Evolutionary conservation across 2,797 vertebrate genomes (phyloP), one percentile per base, ranked within the genome.

Genomic region (Coregonus ussuriensis): DNA sequence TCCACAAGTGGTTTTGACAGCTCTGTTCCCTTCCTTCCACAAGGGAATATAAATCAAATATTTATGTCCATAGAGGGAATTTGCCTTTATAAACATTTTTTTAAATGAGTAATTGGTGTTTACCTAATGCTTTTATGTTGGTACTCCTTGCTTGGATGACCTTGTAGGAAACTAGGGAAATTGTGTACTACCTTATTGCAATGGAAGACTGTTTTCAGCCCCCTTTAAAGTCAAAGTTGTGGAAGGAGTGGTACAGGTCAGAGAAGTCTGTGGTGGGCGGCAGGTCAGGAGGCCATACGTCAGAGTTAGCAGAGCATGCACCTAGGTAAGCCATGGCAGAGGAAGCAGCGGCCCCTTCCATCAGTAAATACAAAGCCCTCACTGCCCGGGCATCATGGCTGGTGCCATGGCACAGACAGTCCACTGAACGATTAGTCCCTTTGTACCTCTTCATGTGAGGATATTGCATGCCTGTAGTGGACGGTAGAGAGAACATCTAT

Each of bases 271-370:
- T 18, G 76, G 77, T 84, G 75, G 86, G 53, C 16, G 90, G 82
- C 67, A 92, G 67, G 81, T 90, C 85, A 3, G 84, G 14, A 75
- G 78, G 82, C 86, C 91, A 80, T 77, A 70, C 87, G 1, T 91
- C 87, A 76, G 91, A 79, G 83, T 88, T 71, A 33, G 89, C 71
- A 1, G 91, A 85, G 18, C 90, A 91, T 18, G 93, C 67, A 1
- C 93, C 91, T 1, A 94, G 86, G 81, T 95, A 92, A 16, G 93
- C 93, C 86, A 94, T 85, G 4, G 91, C 91, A 70, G 93, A 94
- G 74, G 94, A 93, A 0, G 93, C 92, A 5, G 93, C 94, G 0
- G 93, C 92, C 6, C 91, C 92, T 11, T 93, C 94, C 93, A 93
- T 93, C 81, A 94, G 85, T 78, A 95, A 81, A 82, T 94, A 94